Conservation (phyloP, 2,797 vertebrate species). For the Furcifer pardalis region DNA sequence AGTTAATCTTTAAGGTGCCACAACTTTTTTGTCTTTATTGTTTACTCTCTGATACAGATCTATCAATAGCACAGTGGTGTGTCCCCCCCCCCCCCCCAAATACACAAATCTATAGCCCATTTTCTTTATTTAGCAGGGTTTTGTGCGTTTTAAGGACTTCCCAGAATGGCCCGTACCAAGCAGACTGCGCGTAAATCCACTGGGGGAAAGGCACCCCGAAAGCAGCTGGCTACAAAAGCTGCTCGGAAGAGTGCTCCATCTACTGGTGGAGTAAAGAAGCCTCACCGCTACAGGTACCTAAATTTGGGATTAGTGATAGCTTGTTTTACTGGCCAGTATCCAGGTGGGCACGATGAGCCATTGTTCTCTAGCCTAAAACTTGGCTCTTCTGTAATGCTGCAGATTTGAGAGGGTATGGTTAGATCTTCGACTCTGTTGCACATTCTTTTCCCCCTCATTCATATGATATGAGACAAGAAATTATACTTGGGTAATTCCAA, state of each 20-base stretch:
- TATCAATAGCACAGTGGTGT: not conserved
- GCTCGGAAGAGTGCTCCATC: conserved; percentile 86
- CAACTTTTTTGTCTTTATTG: too few species aligned
- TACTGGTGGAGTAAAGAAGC: conserved; percentile 87
- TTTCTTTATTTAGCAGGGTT: not conserved
- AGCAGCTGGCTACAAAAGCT: conserved; percentile 88
- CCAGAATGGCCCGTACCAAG: conserved; percentile 85
- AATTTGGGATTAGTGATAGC: not conserved
- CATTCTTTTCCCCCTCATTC: too few species aligned
- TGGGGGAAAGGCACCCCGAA: conserved; percentile 86
- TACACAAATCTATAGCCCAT: not conserved
- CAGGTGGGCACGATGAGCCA: not conserved
- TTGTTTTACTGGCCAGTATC: not conserved
- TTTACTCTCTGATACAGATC: too few species aligned
- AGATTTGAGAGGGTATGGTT: too few species aligned
- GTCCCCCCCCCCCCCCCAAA: too few species aligned
- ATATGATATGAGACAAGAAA: too few species aligned
- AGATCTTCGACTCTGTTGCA: too few species aligned
- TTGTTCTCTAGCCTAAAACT: too few species aligned
- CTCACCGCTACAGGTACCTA: conserved; percentile 85
- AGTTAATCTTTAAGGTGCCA: too few species aligned
- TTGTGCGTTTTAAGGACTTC: conserved; percentile 4
- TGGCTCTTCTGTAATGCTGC: not conserved
- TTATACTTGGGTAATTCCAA: too few species aligned
- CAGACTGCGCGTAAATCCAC: conserved; percentile 89